A percentile compares a stretch with the other conserved stretches of the same genome.
phyloP scores from a whole-genome alignment of 2,888 invertebrate genomes.

The Erynnis tages region DNA sequence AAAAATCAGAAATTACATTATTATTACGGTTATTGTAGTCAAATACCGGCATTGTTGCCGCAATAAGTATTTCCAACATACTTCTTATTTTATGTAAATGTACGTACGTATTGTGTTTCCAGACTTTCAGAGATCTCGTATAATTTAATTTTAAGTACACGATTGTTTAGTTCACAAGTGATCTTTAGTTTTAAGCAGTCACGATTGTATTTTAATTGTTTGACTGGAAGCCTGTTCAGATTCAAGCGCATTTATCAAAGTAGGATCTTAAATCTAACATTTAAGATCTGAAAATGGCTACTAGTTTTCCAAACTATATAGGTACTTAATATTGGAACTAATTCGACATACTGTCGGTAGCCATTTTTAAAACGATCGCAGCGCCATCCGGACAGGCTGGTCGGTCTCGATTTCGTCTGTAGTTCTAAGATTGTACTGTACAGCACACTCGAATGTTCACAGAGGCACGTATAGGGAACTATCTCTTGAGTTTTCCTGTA shows the following conservation, averaged over 20 bases:
- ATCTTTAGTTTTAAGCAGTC: conserved; percentile 47
- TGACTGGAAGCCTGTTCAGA: not conserved
- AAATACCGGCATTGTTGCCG: conserved; percentile 17
- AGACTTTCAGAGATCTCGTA: conserved; percentile 82
- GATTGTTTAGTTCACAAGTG: conserved; percentile 70
- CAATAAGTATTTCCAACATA: conserved; percentile 38
- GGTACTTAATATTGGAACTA: too few species aligned
- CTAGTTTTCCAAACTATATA: not conserved
- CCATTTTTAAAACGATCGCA: not conserved
- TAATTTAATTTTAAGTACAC: conserved; percentile 74
- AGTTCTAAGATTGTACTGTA: conserved; percentile 30
- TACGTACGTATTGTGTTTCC: conserved; percentile 77
- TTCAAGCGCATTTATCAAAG: too few species aligned
- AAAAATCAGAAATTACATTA: not conserved
- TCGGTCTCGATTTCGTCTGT: conserved; percentile 32
- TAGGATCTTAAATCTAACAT: too few species aligned
- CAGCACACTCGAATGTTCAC: conserved; percentile 46
- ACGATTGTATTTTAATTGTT: conserved; percentile 8
- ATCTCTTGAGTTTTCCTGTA: conserved; percentile 47
- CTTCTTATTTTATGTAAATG: conserved; percentile 65
- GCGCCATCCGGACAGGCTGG: not conserved
- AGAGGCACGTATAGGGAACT: conserved; percentile 36
- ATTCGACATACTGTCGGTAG: too few species aligned
- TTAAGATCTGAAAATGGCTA: too few species aligned
- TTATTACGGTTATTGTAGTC: not conserved